phyloP scores from a whole-genome alignment of 2,113 vertebrate genomes.

The Hystrix brachyura region DNA sequence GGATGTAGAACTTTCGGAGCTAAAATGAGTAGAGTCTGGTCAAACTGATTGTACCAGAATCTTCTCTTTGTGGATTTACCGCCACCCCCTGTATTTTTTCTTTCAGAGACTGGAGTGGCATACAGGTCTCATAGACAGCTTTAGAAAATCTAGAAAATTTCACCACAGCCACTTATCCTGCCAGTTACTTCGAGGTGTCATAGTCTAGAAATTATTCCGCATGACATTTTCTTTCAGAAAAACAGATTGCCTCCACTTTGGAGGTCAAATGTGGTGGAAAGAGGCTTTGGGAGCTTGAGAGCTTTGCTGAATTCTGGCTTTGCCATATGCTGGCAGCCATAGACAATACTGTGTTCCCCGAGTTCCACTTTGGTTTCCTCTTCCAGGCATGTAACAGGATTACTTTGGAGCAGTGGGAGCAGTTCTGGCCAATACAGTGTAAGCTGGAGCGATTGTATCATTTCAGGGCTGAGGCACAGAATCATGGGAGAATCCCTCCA shows the following conservation, averaged over 20 bases:
- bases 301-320: background rate
- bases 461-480: background rate
- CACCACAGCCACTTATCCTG: background rate
- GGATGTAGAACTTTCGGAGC: background rate
- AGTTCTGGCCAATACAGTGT: background rate
- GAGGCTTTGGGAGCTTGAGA: background rate
- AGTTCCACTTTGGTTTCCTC: background rate
- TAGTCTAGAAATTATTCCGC: background rate
- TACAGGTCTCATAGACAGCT: background rate
- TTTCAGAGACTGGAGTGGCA: background rate
- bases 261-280: background rate
- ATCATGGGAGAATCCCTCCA: background rate
- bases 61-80: background rate
- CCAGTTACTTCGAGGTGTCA: background rate
- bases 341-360: background rate
- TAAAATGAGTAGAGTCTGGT: background rate
- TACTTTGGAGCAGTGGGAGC: background rate
- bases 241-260: background rate
- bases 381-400: background rate
- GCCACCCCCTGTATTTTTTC: fast-evolving
- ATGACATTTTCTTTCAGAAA: background rate
- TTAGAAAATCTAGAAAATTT: background rate
- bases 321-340: background rate
- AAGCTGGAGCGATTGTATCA: background rate
- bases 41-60: background rate